phyloP scores from a whole-genome alignment of 1,140 invertebrate species.

The Dinoponera quadriceps region DNA sequence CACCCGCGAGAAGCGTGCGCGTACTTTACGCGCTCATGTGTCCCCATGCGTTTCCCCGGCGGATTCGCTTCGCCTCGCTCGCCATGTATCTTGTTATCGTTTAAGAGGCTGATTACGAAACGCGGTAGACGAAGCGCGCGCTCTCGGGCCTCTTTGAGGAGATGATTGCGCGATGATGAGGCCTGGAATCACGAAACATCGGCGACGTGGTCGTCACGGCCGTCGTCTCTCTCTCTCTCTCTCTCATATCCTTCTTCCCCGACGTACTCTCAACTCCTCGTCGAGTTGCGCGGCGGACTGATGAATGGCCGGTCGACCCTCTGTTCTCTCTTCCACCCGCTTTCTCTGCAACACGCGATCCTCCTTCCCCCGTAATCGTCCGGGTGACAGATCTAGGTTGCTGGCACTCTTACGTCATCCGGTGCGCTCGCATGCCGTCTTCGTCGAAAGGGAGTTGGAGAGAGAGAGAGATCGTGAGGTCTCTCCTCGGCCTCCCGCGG shows the following conservation, averaged over 20 bases:
- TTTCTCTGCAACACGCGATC: constrained; percentile 66
- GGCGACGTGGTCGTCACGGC: constrained; percentile 57
- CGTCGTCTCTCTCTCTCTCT: constrained; percentile 11
- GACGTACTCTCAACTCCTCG: constrained; percentile 23
- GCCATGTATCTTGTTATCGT: constrained; percentile 77
- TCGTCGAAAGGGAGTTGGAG: neutral
- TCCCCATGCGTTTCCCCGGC: constrained; percentile 56
- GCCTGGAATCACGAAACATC: constrained; percentile 71
- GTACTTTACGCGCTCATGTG: constrained; percentile 1
- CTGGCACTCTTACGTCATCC: constrained; percentile 71
- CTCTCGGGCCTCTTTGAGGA: constrained; percentile 61
- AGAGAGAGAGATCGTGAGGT: constrained; percentile 10
- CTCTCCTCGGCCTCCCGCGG: constrained; percentile 7
- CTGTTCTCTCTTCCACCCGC: constrained; percentile 54
- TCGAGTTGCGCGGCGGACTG: constrained; percentile 63
- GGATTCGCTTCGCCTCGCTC: constrained; percentile 36
- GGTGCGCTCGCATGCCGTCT: constrained; percentile 23
- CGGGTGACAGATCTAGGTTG: constrained; percentile 82
- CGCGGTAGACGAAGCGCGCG: constrained; percentile 50
- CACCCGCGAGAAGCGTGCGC: constrained; percentile 14
- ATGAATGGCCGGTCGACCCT: constrained; percentile 71
- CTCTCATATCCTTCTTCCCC: constrained; percentile 36
- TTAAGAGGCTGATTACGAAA: constrained; percentile 78
- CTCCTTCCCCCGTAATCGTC: constrained; percentile 69
- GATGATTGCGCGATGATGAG: constrained; percentile 75